Base-by-base conservation (phyloP, 2,797 vertebrate genomes). In the Tragelaphus oryx region DNA sequence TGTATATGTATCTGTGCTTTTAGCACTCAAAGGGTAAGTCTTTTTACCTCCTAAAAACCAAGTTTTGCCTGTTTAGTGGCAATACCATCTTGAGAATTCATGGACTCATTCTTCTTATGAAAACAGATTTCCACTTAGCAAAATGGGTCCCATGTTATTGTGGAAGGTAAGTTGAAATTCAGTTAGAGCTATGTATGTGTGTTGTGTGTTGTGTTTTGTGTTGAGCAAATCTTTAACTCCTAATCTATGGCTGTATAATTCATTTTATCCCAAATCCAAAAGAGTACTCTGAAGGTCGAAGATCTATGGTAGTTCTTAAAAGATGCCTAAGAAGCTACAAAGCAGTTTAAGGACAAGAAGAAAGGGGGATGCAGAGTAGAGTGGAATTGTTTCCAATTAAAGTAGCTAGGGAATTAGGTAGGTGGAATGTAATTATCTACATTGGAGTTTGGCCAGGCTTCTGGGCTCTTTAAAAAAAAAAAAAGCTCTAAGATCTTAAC, bases 401-500 rank as follows among this genome's bases (percentile, higher is more conserved):
- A 92, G 87, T 41, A 88, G 93, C 87, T 37, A 96, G 94, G 59
- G 95, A 97, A 96, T 96, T 97, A 94, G 96, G 96, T 96, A 94
- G 95, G 96, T 96, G 89, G 95, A 96, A 96, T 96, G 85, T 78
- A 97, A 97, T 97, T 97, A 97, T 96, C 95, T 94, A 59, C 81
- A 81, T 6, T 96, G 95, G 95, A 96, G 89, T 95, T 95, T 97
- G 87, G 94, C 95, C 97, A 97, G 96, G 54, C n/a, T 96, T 88
- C 89, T 85, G 82, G 5, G 85, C 74, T 93, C 75, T 93, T 89
- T 62, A 48, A 37, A 84, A 26, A 26, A 60, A 71, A 24, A 33
- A 52, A 86, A 26, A 14, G 6, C 79, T 94, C 80, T 93, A 81
- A 95, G 87, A 96, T 96, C 81, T 84, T 96, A 97, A 93, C 87